Percentiles rank a stretch among this genome's conserved stretches.
Conservation (phyloP, 2,888 invertebrate genomes). For the Drosophila peninsularis region DNA sequence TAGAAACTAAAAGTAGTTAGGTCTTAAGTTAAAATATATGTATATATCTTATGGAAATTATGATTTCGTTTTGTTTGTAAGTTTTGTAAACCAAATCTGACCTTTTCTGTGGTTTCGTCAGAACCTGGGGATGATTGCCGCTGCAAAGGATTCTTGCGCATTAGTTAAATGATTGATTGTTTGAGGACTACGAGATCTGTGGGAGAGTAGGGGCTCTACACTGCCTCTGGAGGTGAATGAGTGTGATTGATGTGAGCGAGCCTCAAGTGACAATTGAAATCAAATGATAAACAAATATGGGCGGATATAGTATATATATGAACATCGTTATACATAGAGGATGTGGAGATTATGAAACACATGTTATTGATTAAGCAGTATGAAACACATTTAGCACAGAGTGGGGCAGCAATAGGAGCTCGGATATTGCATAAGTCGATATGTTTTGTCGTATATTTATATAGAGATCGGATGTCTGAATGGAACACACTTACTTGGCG, state of each 20-base stretch:
- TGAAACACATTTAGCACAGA: conserved; percentile 33
- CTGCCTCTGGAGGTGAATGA: conserved; percentile 1
- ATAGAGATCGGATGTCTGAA: neutral
- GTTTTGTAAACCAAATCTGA: conserved; percentile 76
- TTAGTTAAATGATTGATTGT: conserved; percentile 46
- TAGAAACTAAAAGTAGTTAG: conserved; percentile 23
- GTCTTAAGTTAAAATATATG: conserved; percentile 9
- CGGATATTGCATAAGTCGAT: conserved; percentile 8
- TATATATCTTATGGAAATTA: conserved; percentile 24
- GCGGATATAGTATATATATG: neutral
- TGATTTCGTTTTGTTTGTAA: conserved; percentile 7
- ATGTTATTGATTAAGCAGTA: conserved; percentile 17
- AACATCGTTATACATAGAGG: neutral
- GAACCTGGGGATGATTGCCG: conserved; percentile 83
- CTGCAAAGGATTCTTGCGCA: conserved; percentile 82
- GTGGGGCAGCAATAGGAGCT: conserved; percentile 9
- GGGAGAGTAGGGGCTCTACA: conserved; percentile 1
- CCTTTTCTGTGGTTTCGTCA: conserved; percentile 83
- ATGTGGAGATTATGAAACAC: conserved; percentile 4
- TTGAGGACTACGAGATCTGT: conserved; percentile 27
- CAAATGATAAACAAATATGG: neutral
- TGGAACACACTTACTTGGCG: conserved; percentile 91
- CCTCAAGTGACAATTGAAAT: conserved; percentile 3
- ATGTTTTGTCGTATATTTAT: neutral
- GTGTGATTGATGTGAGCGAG: neutral